A percentile compares a stretch with the other conserved stretches of the same genome.
These are phyloP conservation scores for Hemicordylus capensis DNA, from an alignment of 2,113 vertebrate species.

Conservation along the genomic window DNA sequence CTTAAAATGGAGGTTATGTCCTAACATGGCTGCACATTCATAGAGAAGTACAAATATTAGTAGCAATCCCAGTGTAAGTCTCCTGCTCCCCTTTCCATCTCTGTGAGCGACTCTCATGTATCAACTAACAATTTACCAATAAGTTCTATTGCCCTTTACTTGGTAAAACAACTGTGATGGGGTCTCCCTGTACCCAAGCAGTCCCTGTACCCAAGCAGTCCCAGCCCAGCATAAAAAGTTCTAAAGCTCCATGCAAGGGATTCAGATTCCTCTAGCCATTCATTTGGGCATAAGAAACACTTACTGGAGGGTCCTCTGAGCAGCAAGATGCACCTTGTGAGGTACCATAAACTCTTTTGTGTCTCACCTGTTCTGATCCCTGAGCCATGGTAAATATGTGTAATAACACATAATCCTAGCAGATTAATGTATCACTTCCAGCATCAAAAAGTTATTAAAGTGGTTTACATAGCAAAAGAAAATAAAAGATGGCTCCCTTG, in stretches of 20 bases:
- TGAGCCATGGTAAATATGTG: neutral
- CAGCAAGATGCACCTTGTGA: no score
- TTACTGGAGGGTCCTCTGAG: no score
- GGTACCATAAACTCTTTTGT: neutral
- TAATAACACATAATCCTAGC: no score
- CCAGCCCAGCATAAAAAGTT: neutral
- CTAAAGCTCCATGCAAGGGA: neutral
- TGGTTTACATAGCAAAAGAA: no score
- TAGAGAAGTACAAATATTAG: slow-evolving; percentile 23
- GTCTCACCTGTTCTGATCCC: neutral
- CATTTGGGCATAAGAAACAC: neutral
- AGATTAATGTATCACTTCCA: no score
- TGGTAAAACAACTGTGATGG: neutral
- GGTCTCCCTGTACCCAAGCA: neutral
- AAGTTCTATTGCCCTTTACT: neutral
- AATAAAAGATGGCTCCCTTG: no score
- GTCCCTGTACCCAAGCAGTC: no score
- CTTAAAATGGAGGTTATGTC: slow-evolving; percentile 34
- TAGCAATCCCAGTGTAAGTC: neutral
- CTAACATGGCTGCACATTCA: slow-evolving; percentile 16
- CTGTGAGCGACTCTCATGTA: neutral
- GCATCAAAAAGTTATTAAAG: no score
- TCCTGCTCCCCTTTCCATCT: neutral
- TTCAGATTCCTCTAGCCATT: neutral
- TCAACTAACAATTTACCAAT: neutral